phyloP scores from a whole-genome alignment of 2,113 vertebrate species.

The Peromyscus californicus region DNA sequence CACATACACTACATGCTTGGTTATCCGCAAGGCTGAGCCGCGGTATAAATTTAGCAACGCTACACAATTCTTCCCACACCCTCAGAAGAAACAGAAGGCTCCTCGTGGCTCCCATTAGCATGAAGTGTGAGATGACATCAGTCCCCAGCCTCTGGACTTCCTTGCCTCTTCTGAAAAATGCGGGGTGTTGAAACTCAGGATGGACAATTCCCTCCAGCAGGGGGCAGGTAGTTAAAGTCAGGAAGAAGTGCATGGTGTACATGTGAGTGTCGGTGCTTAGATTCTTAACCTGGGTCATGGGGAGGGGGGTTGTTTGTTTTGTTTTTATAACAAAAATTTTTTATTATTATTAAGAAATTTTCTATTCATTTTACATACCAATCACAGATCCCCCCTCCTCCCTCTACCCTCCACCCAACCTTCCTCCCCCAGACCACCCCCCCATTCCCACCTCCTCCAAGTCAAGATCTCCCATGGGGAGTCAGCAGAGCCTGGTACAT shows the following conservation, averaged over 20 bases:
- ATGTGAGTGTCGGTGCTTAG: neutral
- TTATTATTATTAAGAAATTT: too few relatives aligned
- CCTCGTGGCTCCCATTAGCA: neutral
- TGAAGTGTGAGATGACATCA: neutral
- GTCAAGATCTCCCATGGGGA: too few relatives aligned
- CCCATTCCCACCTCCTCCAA: too few relatives aligned
- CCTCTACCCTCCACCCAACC: too few relatives aligned
- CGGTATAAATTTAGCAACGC: conserved; percentile 6
- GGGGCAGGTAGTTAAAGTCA: neutral
- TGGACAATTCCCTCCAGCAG: neutral
- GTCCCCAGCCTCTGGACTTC: neutral
- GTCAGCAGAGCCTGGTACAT: too few relatives aligned
- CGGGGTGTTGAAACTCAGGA: neutral
- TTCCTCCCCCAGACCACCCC: too few relatives aligned
- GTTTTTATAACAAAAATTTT: too few relatives aligned
- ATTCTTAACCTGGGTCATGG: neutral
- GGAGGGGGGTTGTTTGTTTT: too few relatives aligned
- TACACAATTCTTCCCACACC: neutral
- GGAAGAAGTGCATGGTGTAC: neutral
- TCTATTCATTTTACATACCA: too few relatives aligned
- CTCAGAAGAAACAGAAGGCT: neutral
- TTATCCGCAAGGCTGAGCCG: neutral
- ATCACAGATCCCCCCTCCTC: too few relatives aligned
- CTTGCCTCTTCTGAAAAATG: neutral
- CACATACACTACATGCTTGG: neutral